Percentiles rank a stretch among this genome's conserved stretches.
Evolutionary conservation across 2,113 vertebrate genomes (phyloP).

Genomic region (Corapipo altera): DNA sequence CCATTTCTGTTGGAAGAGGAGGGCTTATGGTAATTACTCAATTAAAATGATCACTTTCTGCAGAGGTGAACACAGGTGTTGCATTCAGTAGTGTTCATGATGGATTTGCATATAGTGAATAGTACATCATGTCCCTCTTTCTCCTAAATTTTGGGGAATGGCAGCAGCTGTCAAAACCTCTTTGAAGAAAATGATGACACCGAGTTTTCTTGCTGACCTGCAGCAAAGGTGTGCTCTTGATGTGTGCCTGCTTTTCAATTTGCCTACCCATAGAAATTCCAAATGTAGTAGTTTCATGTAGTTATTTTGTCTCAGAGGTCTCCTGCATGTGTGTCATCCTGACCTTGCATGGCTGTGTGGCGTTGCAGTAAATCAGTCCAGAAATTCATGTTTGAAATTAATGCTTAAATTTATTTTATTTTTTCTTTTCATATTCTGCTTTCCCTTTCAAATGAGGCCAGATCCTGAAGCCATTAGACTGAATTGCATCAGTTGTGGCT

Average conservation of each 20-base stretch:
- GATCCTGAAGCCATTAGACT: constrained; percentile 27
- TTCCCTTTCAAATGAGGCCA: constrained; percentile 47
- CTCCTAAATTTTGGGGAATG: not conserved
- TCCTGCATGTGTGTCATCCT: not conserved
- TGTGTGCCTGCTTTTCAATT: constrained; percentile 14
- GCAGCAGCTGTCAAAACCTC: not conserved
- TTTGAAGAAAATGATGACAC: constrained; percentile 53
- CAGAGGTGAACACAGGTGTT: not conserved
- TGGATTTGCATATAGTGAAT: not conserved
- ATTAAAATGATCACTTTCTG: not conserved
- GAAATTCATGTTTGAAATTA: not conserved
- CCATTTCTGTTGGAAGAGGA: not conserved
- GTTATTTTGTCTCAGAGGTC: not conserved
- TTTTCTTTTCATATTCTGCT: not conserved
- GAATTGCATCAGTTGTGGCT: constrained; percentile 45
- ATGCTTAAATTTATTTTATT: not conserved
- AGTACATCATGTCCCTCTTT: not conserved
- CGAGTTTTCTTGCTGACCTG: constrained; percentile 2
- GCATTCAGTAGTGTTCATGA: not conserved
- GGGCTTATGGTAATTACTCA: not conserved
- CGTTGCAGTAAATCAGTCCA: not conserved
- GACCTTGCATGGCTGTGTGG: not conserved
- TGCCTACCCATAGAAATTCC: not conserved
- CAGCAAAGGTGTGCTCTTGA: constrained; percentile 19
- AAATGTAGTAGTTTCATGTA: not conserved